phyloP scores from a whole-genome alignment of 2,113 vertebrate species.

The Polypterus bichir region DNA sequence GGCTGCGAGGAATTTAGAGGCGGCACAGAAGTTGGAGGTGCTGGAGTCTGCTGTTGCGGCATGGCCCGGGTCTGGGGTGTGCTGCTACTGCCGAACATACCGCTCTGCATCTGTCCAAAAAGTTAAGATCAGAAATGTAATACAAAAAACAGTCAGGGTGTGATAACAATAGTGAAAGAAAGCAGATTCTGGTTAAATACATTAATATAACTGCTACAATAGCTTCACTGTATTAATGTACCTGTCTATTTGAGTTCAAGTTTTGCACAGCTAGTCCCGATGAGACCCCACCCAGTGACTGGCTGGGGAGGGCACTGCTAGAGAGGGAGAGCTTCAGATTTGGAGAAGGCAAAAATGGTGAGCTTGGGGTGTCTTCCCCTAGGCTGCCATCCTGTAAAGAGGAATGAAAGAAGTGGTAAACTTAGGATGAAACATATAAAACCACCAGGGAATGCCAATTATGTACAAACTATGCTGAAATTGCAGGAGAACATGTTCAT shows the following conservation, averaged over 20 bases:
- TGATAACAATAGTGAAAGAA: too few species aligned
- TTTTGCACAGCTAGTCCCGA: slow-evolving; percentile 96
- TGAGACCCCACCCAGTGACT: slow-evolving; percentile 87
- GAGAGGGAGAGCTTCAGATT: slow-evolving; percentile 94
- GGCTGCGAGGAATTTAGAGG: slow-evolving; percentile 96
- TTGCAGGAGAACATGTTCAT: too few species aligned
- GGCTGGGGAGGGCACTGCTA: slow-evolving; percentile 90
- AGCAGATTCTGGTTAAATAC: too few species aligned
- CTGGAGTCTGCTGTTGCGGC: slow-evolving; percentile 67
- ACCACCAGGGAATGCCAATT: too few species aligned
- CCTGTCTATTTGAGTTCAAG: slow-evolving; percentile 98
- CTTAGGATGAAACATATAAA: neutral
- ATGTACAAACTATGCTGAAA: too few species aligned
- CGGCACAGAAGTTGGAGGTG: slow-evolving; percentile 77
- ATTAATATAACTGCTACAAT: too few species aligned
- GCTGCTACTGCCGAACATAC: slow-evolving; percentile 91
- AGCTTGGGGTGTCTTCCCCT: slow-evolving; percentile 88
- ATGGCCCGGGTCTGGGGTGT: slow-evolving; percentile 82
- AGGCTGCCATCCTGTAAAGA: slow-evolving; percentile 83
- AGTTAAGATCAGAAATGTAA: slow-evolving; percentile 4
- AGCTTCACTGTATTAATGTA: slow-evolving; percentile 33
- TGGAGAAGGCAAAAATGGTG: slow-evolving; percentile 99
- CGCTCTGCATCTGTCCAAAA: slow-evolving; percentile 75
- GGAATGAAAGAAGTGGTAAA: slow-evolving; percentile 34
- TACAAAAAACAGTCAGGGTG: too few species aligned